These are phyloP conservation scores for Lemur catta DNA, from an alignment of 2,797 vertebrate species.

Conservation along the genomic window DNA sequence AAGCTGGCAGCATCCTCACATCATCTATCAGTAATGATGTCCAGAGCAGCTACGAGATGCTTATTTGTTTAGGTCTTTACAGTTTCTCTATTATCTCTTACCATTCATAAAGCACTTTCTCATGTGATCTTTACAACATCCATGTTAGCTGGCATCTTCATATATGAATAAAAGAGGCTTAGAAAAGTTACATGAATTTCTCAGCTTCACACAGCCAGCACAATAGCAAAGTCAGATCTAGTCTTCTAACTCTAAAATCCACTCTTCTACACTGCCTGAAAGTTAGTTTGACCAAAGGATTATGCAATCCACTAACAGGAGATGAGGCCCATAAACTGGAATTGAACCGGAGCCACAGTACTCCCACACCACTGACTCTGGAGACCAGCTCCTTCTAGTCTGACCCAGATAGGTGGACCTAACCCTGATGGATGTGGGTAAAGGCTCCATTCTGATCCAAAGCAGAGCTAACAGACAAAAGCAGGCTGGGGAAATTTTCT, in stretches of 20 bases:
- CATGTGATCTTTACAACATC: background rate
- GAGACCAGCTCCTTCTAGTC: background rate
- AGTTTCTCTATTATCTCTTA: background rate
- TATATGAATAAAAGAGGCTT: background rate
- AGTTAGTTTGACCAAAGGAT: background rate
- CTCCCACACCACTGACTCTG: background rate
- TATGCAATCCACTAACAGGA: background rate
- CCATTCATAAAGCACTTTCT: background rate
- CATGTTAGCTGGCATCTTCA: background rate
- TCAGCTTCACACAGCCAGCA: background rate
- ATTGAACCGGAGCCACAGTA: background rate
- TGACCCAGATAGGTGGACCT: background rate
- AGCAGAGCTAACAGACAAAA: background rate
- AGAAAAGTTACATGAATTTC: background rate
- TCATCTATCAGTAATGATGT: background rate
- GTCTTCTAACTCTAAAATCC: background rate
- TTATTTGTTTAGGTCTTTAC: background rate
- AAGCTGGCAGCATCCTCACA: background rate
- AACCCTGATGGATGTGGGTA: background rate
- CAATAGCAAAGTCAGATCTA: background rate
- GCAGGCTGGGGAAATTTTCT: background rate
- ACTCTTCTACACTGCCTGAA: background rate
- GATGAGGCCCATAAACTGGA: background rate
- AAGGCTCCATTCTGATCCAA: background rate
- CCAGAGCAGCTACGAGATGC: background rate